Evolutionary conservation across 2,797 vertebrate species (phyloP).

Genomic region (Spinus olivaceus): DNA sequence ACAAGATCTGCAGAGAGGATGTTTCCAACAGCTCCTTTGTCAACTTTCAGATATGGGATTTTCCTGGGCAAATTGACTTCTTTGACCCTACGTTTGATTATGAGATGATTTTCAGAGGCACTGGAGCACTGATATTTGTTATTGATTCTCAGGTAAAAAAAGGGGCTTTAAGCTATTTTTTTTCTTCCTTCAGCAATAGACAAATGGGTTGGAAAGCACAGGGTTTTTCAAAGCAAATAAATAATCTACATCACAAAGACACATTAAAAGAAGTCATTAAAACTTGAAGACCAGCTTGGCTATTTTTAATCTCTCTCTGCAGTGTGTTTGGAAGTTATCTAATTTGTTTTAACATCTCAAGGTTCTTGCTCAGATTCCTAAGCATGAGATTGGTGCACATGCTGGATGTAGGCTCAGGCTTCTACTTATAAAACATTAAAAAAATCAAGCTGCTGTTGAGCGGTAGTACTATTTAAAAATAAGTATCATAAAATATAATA

Average conservation of each 20-base stretch:
- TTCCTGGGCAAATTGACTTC: conserved; percentile 91
- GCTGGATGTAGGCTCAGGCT: neutral
- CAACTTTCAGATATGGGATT: conserved; percentile 93
- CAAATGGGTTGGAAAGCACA: neutral
- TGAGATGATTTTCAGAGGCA: conserved; percentile 92
- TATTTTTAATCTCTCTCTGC: neutral
- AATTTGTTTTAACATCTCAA: neutral
- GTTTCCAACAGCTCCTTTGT: conserved; percentile 92
- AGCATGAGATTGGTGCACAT: neutral
- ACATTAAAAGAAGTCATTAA: neutral
- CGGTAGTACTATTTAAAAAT: neutral
- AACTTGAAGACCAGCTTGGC: neutral
- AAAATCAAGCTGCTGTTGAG: neutral
- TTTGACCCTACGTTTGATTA: conserved; percentile 91
- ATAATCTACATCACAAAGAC: neutral
- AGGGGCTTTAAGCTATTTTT: neutral
- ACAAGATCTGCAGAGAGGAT: conserved; percentile 90
- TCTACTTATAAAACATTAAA: neutral
- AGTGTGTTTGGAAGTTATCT: neutral
- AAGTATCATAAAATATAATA: neutral
- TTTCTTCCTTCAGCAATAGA: neutral
- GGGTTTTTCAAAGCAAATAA: neutral
- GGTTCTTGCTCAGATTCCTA: neutral
- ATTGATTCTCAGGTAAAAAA: conserved; percentile 88
- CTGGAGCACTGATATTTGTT: conserved; percentile 89